phyloP scores from a whole-genome alignment of 1,140 invertebrate species.

The Oryctes rhinoceros region DNA sequence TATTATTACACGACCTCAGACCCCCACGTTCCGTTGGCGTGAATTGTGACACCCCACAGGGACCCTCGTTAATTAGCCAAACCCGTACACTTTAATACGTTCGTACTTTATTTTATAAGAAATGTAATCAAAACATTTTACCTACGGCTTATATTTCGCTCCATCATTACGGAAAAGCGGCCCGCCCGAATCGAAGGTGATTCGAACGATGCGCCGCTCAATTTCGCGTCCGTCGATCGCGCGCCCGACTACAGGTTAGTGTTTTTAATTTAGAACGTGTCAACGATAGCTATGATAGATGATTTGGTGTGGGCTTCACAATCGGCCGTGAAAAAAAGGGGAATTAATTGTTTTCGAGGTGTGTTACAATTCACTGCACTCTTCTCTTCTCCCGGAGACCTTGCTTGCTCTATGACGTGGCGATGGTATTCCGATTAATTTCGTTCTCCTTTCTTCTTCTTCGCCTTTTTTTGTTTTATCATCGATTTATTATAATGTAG shows the following conservation, averaged over 20 bases:
- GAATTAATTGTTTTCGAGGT: slow-evolving; percentile 60
- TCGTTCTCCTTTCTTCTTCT: slow-evolving; percentile 44
- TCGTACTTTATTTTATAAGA: slow-evolving; percentile 47
- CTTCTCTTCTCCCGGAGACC: slow-evolving; percentile 10
- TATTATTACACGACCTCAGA: not conserved
- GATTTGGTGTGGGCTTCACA: slow-evolving; percentile 58
- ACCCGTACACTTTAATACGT: slow-evolving; percentile 47
- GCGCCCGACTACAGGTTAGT: slow-evolving; percentile 51
- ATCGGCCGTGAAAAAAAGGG: slow-evolving; percentile 55
- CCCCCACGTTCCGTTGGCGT: slow-evolving; percentile 38
- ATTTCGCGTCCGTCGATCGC: slow-evolving; percentile 40
- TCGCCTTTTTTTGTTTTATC: slow-evolving; percentile 48
- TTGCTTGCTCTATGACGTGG: slow-evolving; percentile 38
- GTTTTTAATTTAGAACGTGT: slow-evolving; percentile 61
- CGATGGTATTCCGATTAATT: slow-evolving; percentile 58
- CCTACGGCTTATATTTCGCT: slow-evolving; percentile 42
- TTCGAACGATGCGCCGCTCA: slow-evolving; percentile 32
- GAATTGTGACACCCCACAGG: slow-evolving; percentile 49
- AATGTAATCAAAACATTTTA: slow-evolving; percentile 51
- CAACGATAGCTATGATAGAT: slow-evolving; percentile 61
- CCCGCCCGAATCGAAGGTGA: not conserved
- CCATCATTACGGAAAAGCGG: slow-evolving; percentile 41
- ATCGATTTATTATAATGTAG: slow-evolving; percentile 59
- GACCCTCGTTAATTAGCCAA: slow-evolving; percentile 49
- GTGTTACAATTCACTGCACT: slow-evolving; percentile 55